Base-by-base conservation (phyloP, 2,797 vertebrate genomes). In the Hipposideros larvatus region DNA sequence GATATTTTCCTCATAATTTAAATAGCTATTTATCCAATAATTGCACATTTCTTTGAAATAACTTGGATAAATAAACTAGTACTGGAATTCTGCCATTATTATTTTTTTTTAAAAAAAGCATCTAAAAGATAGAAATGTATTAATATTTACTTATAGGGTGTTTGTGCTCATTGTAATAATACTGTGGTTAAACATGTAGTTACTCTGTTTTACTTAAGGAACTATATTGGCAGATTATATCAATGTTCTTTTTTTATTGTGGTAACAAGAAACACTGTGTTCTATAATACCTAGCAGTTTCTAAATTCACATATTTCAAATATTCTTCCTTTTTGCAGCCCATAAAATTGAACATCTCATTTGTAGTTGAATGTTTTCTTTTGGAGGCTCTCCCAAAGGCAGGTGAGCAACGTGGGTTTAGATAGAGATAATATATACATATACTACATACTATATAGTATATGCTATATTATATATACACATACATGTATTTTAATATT, bases 291-390 rank as follows among this genome's bases (percentile, higher is more conserved):
- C 18, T 85, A 73, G 46, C 31, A 83, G 18, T 94, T 78, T 92
- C 86, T 92, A 87, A 96, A 90, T 79, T 83, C 73, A 83, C 11
- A 18, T 71, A 88, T 87, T 80, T 95, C 92, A 95, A 92, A 79
- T 91, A 95, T 18, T 78, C 34, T 79, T 80, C 24, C 71, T 95
- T 88, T 83, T 87, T 82, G 93, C 7, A 59, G 73, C 61, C 51
- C 51, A 53, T 91, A 77, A 96, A 78, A 90, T 78, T 65, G 16
- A 24, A 90, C 79, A 66, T 88, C 63, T 94, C 61, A 91, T 92
- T 96, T 85, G 51, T 77, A 96, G 93, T 7, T 87, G 31, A 90
- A 90, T 48, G 21, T 48, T 84, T 51, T 51, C 48, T 90, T 80
- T 95, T 78, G n/a, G 57, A 93, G 24, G n/a, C 10, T 93, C 16